These are phyloP conservation scores for Bufo gargarizans DNA, from an alignment of 2,113 vertebrate genomes.

Conservation along the genomic window DNA sequence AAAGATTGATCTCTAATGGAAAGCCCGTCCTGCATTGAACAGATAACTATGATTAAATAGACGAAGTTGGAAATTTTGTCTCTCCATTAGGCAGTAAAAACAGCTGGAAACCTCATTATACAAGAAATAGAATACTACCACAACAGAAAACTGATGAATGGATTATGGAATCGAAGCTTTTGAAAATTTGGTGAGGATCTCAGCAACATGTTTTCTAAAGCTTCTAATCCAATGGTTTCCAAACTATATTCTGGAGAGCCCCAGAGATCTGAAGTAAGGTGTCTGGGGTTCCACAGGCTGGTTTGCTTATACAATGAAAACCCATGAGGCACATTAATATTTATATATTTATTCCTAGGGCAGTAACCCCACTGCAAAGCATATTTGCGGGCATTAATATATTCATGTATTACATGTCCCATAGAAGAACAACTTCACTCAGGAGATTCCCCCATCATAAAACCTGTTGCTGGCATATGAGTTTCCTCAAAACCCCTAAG, in stretches of 20 bases:
- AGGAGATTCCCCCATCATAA: no score
- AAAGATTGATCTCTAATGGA: slow-evolving; percentile 28
- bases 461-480: no score
- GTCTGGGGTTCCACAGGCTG: not conserved
- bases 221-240: not conserved
- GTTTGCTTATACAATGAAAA: no score
- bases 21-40: not conserved
- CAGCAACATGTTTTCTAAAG: not conserved
- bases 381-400: no score
- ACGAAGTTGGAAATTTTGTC: not conserved
- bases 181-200: not conserved
- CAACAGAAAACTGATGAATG: no score
- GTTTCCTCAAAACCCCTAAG: no score
- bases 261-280: not conserved
- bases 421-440: no score
- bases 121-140: not conserved
- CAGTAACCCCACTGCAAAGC: no score
- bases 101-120: slow-evolving; percentile 18
- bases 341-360: no score
- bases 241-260: no score
- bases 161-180: not conserved
- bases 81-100: slow-evolving; percentile 37
- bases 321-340: no score
- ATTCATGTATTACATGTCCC: no score
- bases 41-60: slow-evolving; percentile 36